Evolutionary conservation across 2,888 invertebrate species (phyloP), one percentile per base, ranked within the genome.

Genomic region (Abscondita cerata): DNA sequence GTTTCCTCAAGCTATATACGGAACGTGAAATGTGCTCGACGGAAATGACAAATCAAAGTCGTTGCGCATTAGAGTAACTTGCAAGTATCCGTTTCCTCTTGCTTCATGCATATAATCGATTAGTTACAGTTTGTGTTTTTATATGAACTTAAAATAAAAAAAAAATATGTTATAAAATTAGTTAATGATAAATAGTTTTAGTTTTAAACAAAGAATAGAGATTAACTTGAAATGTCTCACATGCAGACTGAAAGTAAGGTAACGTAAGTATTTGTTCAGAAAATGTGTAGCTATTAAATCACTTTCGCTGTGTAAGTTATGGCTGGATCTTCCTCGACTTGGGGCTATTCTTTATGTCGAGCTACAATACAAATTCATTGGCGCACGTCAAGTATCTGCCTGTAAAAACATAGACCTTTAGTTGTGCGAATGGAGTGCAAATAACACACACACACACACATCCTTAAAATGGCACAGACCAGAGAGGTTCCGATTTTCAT

Each of bases 271-370:
- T 70, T 70, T 67, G 68, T 70, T 70, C 61, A 52, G 63, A 53
- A 63, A 68, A 67, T 65, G 69, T 68, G 62, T 63, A 61, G 66
- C 68, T 64, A 67, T 70, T 68, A 70, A 70, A 70, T 68, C 70
- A 70, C 68, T 68, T 70, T 68, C 67, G 57, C 65, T 55, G 54
- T 51, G 63, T 64, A 64, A 64, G 59, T 64, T 64, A 64, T 64
- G 46, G 63, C 59, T 52, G 56, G 59, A 64, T 64, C 59, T 64
- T 59, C 59, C 63, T 52, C 56, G 52, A 55, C 63, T 59, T 48
- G 16, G 16, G 59, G 54, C 59, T 46, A 64, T 64, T 64, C 59
- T 51, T 64, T 64, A 59, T 56, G 56, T 48, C 12, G 47, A 41
- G 59, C 50, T 63, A 63, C 63, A 63, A 63, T 62, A 58, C 58